Evolutionary conservation across 2,797 vertebrate genomes (phyloP), one percentile per base, ranked within the genome.

Genomic region (Borostomias antarcticus): DNA sequence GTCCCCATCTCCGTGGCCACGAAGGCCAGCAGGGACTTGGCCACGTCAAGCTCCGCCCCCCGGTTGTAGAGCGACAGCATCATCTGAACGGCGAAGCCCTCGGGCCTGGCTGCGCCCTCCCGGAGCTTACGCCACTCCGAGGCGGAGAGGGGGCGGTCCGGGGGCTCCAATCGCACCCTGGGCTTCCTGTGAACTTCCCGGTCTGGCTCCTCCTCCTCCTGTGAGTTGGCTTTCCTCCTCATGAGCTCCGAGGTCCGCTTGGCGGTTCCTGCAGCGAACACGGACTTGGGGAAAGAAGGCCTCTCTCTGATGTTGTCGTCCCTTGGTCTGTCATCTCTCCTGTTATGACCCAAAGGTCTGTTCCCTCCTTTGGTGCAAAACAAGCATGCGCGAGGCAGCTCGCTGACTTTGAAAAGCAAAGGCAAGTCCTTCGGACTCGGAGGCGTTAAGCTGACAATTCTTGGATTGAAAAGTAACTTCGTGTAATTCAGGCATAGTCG

Each of bases 1-100:
- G 94, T 94, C 40, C 95, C 93, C 0, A 88, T 86, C 62, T 91
- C 93, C 47, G 73, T 82, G 15, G 94, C 95, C 23, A 94, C 82
- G 56, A 93, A 93, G 15, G 88, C 89, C 82, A 99, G 84, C 48
- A 99, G 83, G 52, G 98, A 99, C 82, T 88, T 98, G 21, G 95
- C 95, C 2, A 96, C 85, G 66, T 94, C 83, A 53, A 97, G 25
- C 33, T 94, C 79, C 5, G 87, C 83, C 29, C 65, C 64, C 2
- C 17, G 58, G 0, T 0, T n/a, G 8, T 92, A 29, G 83, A 98
- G 86, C 1, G 43, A 62, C 2, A n/a, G 28, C 79, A 94, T 88
- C 85, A 95, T 93, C 59, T 78, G 72, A 17, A 87, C 53, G 71
- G 94, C 94, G 82, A 97, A 98, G 29, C 74, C 64, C 10, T 70